Evolutionary conservation across 2,797 vertebrate species (phyloP).

Genomic region (Sciurus carolinensis): DNA sequence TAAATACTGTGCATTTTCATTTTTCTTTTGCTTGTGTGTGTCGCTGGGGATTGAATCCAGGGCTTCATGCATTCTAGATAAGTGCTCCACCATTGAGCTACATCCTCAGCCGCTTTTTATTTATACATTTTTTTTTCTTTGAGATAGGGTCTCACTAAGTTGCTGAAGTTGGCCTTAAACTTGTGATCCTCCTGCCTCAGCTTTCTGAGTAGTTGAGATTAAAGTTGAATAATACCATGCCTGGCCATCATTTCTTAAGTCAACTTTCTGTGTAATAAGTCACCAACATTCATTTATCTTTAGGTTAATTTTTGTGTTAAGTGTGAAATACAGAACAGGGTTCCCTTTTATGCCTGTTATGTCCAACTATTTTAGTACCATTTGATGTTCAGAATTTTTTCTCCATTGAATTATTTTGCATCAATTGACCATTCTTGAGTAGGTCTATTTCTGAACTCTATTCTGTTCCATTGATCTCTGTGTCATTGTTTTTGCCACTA

Average conservation of each 20-base stretch:
- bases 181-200: too few relatives aligned
- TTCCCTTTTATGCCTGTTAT: not conserved
- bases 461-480: not conserved
- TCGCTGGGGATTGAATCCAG: too few relatives aligned
- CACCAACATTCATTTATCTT: not conserved
- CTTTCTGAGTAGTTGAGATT: too few relatives aligned
- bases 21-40: too few relatives aligned
- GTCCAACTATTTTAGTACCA: not conserved
- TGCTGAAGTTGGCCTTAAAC: too few relatives aligned
- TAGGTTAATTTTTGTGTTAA: not conserved
- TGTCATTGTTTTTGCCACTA: not conserved
- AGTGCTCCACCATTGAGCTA: too few relatives aligned
- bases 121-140: too few relatives aligned
- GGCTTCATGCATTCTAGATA: too few relatives aligned
- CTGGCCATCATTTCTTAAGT: too few relatives aligned
- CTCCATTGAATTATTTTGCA: conserved; percentile 3
- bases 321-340: not conserved
- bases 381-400: conserved; percentile 32
- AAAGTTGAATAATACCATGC: too few relatives aligned
- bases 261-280: not conserved
- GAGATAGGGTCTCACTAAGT: too few relatives aligned
- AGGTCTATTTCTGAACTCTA: not conserved
- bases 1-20: not conserved
- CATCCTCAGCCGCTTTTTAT: too few relatives aligned
- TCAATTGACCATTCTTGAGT: not conserved